Evolutionary conservation across 2,888 invertebrate species (phyloP), one percentile per base, ranked within the genome.

Genomic region (Steinernema scapterisci): DNA sequence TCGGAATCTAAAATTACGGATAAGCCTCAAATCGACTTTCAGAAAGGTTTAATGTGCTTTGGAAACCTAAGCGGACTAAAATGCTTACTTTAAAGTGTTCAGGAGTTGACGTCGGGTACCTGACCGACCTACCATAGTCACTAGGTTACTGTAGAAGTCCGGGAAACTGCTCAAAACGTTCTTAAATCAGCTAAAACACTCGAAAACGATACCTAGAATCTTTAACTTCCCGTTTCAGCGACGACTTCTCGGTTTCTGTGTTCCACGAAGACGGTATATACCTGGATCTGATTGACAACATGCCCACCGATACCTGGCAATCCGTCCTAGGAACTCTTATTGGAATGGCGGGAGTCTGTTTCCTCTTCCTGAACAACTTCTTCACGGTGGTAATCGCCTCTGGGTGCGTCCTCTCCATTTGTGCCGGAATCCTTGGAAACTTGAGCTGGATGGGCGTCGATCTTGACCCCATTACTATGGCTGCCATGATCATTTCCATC

Each of bases 261-360:
- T 84, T 79, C 74, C 84, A 83, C 44, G 86, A 86, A 48, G 86
- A 86, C 43, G 85, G 81, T 48, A 81, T 85, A 73, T 86, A 84
- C 71, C 75, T 86, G 46, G 86, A 86, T 78, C 79, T 86, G 21
- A 83, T 86, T 45, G 86, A 86, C 45, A 86, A 86, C 73, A 86
- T 86, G 86, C 83, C 84, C 23, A 86, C 84, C 3, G 86, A 86
- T 71, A 81, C 85, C 54, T 86, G 86, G 86, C 85, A 85, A 77
- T 80, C 80, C 19, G 76, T 77, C 25, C 72, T 77, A n/a, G 75
- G 79, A 46, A 75, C 75, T 1, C 63, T 86, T 19, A 73, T 83
- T 19, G 86, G 86, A 74, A 86, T 86, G 86, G 86, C 80, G 7
- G 73, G 81, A 43, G 82, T 86, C 56, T 86, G 86, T 72, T 84